These are phyloP conservation scores for Amphipyra berbera DNA, from an alignment of 2,888 invertebrate genomes.

Conservation along the genomic window DNA sequence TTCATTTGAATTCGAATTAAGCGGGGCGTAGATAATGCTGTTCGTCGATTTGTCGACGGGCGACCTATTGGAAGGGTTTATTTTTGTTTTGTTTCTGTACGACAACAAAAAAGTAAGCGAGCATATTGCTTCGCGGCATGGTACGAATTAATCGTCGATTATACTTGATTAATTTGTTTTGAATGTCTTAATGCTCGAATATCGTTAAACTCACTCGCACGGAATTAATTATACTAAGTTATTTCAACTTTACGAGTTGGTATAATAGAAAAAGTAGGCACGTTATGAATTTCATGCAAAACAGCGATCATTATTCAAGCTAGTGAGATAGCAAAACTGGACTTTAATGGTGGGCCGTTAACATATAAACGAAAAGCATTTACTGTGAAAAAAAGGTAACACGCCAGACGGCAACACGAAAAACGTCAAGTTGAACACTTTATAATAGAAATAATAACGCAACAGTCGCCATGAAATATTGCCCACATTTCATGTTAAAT, in stretches of 20 bases:
- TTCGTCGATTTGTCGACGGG: slow-evolving; percentile 77
- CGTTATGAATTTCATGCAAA: slow-evolving; percentile 71
- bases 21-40: slow-evolving; percentile 79
- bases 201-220: slow-evolving; percentile 67
- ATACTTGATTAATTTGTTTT: slow-evolving; percentile 72
- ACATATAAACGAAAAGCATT: slow-evolving; percentile 72
- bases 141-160: slow-evolving; percentile 62
- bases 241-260: slow-evolving; percentile 62
- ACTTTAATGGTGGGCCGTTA: slow-evolving; percentile 75
- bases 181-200: slow-evolving; percentile 64
- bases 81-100: slow-evolving; percentile 65
- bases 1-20: slow-evolving; percentile 84
- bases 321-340: slow-evolving; percentile 70
- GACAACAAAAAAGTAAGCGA: slow-evolving; percentile 52
- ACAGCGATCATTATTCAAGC: slow-evolving; percentile 70
- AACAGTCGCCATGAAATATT: slow-evolving; percentile 86
- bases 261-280: slow-evolving; percentile 59
- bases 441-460: slow-evolving; percentile 88
- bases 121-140: slow-evolving; percentile 61
- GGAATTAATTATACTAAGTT: slow-evolving; percentile 68
- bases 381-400: slow-evolving; percentile 72
- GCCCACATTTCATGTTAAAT: slow-evolving; percentile 89
- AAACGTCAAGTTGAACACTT: slow-evolving; percentile 84
- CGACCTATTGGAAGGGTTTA: slow-evolving; percentile 68
- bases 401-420: slow-evolving; percentile 81